Percentiles rank a stretch among this genome's conserved stretches.
Evolutionary conservation across 2,113 vertebrate species (phyloP).

Genomic region (Romanogobio albipinnatus): DNA sequence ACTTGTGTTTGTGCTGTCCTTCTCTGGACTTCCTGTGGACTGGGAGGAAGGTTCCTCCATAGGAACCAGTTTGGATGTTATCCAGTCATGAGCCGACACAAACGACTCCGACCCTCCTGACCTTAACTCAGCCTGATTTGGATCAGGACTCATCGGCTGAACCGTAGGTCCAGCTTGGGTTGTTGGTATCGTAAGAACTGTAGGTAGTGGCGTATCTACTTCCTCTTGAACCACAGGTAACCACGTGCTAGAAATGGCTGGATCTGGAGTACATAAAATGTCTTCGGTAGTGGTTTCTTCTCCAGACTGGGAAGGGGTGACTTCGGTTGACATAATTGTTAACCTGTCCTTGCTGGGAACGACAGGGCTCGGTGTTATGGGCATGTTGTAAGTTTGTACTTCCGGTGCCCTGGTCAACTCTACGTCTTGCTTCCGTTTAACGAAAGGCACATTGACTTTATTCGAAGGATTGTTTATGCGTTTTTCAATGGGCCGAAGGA

Average conservation of each 20-base stretch:
- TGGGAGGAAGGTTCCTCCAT: neutral
- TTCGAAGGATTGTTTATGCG: slow-evolving; percentile 35
- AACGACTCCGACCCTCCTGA: slow-evolving; percentile 42
- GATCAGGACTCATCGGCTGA: slow-evolving; percentile 11
- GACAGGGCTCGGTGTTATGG: slow-evolving; percentile 59
- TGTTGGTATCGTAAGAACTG: slow-evolving; percentile 39
- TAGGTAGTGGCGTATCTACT: neutral
- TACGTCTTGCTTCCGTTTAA: slow-evolving; percentile 55
- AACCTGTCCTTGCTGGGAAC: neutral
- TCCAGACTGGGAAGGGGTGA: slow-evolving; percentile 11
- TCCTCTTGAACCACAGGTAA: slow-evolving; percentile 61
- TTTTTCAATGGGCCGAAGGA: slow-evolving; percentile 57
- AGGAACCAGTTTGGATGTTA: neutral
- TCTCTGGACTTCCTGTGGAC: slow-evolving; percentile 5
- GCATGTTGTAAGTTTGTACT: slow-evolving; percentile 45
- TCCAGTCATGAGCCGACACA: slow-evolving; percentile 42
- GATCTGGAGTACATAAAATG: slow-evolving; percentile 48
- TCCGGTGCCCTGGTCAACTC: neutral
- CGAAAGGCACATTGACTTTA: slow-evolving; percentile 50
- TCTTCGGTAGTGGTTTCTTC: slow-evolving; percentile 43
- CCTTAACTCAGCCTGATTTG: slow-evolving; percentile 22
- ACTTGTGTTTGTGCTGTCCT: slow-evolving; percentile 9
- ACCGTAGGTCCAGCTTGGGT: slow-evolving; percentile 36
- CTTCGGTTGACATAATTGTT: neutral
- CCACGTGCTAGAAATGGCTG: slow-evolving; percentile 65